Evolutionary conservation across 1,140 invertebrate genomes (phyloP).

Genomic region (Mizuhopecten yessoensis): DNA sequence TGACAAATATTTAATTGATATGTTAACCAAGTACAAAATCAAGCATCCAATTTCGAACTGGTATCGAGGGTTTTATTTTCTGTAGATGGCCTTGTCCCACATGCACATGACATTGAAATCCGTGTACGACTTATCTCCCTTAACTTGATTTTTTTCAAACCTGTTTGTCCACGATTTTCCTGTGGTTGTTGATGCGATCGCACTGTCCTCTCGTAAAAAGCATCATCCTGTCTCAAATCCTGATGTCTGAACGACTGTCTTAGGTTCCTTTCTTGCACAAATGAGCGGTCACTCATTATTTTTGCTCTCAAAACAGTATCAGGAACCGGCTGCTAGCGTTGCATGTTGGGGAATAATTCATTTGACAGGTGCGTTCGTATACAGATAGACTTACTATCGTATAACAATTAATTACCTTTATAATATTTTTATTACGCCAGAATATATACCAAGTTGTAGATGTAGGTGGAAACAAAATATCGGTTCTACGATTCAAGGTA

Average conservation of each 20-base stretch:
- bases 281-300: slow-evolving; percentile 11
- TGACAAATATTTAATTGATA: no score
- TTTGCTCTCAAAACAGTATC: neutral
- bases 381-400: no score
- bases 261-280: neutral
- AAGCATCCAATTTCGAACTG: no score
- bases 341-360: neutral
- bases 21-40: no score
- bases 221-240: neutral
- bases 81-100: no score
- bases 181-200: neutral
- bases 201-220: neutral
- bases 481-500: no score
- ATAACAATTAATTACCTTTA: no score
- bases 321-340: neutral
- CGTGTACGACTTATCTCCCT: neutral
- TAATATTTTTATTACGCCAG: no score
- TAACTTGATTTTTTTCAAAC: neutral
- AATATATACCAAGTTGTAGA: no score
- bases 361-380: neutral
- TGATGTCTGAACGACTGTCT: neutral
- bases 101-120: slow-evolving; percentile 8
- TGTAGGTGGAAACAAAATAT: no score
- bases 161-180: slow-evolving; percentile 25
- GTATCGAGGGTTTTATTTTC: no score